These are phyloP conservation scores for Poecilia gillii DNA, from an alignment of 2,797 vertebrate genomes.

Conservation along the genomic window DNA sequence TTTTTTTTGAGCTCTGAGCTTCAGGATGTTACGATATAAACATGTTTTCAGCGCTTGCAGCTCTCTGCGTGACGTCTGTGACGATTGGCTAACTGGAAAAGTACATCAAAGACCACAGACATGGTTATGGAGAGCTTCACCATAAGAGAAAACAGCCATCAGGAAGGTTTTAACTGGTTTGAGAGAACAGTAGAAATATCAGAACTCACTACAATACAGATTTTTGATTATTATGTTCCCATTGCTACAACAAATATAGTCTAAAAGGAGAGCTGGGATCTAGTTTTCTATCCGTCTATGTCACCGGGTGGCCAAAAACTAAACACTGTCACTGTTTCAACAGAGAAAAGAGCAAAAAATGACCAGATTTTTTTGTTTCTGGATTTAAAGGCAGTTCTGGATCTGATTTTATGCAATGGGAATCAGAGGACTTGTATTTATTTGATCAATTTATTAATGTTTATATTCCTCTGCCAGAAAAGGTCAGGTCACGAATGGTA, in stretches of 20 bases:
- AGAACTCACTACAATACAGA: slow-evolving; percentile 55
- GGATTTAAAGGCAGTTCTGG: background rate
- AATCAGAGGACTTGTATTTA: background rate
- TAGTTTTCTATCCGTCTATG: slow-evolving; percentile 53
- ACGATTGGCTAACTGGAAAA: slow-evolving; percentile 44
- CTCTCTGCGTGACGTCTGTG: slow-evolving; percentile 41
- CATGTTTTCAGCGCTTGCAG: slow-evolving; percentile 15
- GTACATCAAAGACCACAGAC: slow-evolving; percentile 50
- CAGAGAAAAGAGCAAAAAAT: slow-evolving; percentile 10
- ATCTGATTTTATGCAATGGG: background rate
- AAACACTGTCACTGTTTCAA: slow-evolving; percentile 36
- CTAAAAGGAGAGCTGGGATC: slow-evolving; percentile 40
- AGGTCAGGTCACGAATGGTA: background rate
- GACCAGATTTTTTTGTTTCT: background rate
- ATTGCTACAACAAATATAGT: slow-evolving; percentile 62
- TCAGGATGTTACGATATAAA: slow-evolving; percentile 37
- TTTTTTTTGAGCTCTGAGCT: slow-evolving; percentile 15
- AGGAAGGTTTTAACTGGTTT: slow-evolving; percentile 41
- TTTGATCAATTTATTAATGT: background rate
- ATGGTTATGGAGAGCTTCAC: slow-evolving; percentile 41
- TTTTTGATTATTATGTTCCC: slow-evolving; percentile 35
- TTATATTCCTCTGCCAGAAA: background rate
- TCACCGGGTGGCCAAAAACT: slow-evolving; percentile 54
- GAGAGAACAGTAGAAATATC: slow-evolving; percentile 50
- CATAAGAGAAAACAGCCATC: slow-evolving; percentile 56